Evolutionary conservation across 2,888 invertebrate genomes (phyloP).

Genomic region (Euspilapteryx auroguttella): DNA sequence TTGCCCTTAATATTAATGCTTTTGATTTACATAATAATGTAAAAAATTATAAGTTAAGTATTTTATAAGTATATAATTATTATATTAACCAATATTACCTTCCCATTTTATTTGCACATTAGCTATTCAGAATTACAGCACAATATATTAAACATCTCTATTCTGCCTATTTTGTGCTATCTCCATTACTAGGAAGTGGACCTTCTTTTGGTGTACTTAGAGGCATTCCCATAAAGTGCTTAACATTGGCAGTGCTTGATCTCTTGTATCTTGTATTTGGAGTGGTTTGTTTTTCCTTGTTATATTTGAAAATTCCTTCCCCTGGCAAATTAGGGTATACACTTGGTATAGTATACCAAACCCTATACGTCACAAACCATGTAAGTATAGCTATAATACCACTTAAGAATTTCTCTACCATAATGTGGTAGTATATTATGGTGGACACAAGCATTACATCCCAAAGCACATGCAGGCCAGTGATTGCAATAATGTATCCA

Average conservation of each 20-base stretch:
- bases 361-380: slow-evolving; percentile 89
- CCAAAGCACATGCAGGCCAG: slow-evolving; percentile 84
- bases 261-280: slow-evolving; percentile 33
- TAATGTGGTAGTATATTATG: slow-evolving; percentile 92
- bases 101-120: too few relatives aligned
- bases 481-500: slow-evolving; percentile 74
- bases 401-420: slow-evolving; percentile 93
- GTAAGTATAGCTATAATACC: slow-evolving; percentile 83
- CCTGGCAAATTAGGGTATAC: slow-evolving; percentile 73
- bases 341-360: slow-evolving; percentile 70
- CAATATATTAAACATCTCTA: too few relatives aligned
- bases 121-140: too few relatives aligned
- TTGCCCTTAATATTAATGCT: too few relatives aligned
- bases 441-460: slow-evolving; percentile 94
- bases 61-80: too few relatives aligned
- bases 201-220: slow-evolving; percentile 51
- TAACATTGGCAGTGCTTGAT: slow-evolving; percentile 47
- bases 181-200: too few relatives aligned
- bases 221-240: slow-evolving; percentile 81
- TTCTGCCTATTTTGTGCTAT: too few relatives aligned
- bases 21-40: too few relatives aligned
- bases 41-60: too few relatives aligned
- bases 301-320: slow-evolving; percentile 78
- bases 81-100: too few relatives aligned
- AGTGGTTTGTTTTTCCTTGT: slow-evolving; percentile 45